Conservation (phyloP, 2,113 vertebrate species). For the Pangasianodon hypophthalmus region DNA sequence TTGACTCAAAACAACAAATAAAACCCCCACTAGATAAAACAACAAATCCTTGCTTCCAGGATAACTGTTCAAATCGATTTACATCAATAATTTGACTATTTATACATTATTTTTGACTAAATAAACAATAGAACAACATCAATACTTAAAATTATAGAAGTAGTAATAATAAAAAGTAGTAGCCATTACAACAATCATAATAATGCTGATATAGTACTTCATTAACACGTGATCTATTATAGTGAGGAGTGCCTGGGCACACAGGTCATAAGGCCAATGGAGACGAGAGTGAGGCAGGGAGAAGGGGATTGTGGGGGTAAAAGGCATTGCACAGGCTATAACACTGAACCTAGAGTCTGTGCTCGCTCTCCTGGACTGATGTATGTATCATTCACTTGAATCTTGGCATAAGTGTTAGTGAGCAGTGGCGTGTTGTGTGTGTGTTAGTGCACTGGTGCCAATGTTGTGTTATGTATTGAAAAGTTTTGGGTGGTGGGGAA, state of each 20-base stretch:
- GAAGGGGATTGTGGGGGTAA: conserved; percentile 28
- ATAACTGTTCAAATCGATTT: conserved; percentile 49
- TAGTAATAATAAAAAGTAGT: conserved; percentile 47
- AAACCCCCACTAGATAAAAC: conserved; percentile 61
- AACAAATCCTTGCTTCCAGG: conserved; percentile 66
- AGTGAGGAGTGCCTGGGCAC: conserved; percentile 45
- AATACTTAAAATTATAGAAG: conserved; percentile 56
- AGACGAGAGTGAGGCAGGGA: conserved; percentile 28
- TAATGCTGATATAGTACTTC: conserved; percentile 33
- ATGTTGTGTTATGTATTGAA: conserved; percentile 3
- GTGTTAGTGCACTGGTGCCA: not conserved
- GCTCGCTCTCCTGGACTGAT: conserved; percentile 27
- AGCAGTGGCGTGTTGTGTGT: not conserved
- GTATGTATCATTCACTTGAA: conserved; percentile 14
- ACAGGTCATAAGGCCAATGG: conserved; percentile 45
- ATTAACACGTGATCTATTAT: conserved; percentile 52
- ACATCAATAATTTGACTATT: conserved; percentile 54
- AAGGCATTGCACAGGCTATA: conserved; percentile 44
- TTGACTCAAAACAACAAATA: conserved; percentile 54
- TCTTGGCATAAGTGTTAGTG: conserved; percentile 22
- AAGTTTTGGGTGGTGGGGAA: not conserved
- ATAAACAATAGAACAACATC: conserved; percentile 68
- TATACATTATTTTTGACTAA: conserved; percentile 34
- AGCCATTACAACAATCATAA: conserved; percentile 47
- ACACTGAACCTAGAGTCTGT: conserved; percentile 42